Percentiles rank a stretch among this genome's conserved stretches.
phyloP scores from a whole-genome alignment of 2,797 vertebrate genomes.

The Tragopan temminckii region DNA sequence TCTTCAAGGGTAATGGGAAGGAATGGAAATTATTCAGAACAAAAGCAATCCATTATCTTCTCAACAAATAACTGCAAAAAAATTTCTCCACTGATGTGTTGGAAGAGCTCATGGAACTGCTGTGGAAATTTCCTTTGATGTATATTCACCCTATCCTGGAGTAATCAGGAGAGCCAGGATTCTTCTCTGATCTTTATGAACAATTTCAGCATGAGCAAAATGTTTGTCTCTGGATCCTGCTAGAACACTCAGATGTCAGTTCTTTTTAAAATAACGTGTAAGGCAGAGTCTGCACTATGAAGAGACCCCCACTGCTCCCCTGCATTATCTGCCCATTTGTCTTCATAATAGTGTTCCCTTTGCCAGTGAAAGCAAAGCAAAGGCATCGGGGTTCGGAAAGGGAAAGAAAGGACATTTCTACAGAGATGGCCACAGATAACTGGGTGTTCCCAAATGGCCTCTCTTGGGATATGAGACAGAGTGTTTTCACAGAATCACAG shows the following conservation, averaged over 20 bases:
- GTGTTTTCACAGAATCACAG: too few species aligned
- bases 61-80: constrained; percentile 21
- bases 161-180: background rate
- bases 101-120: constrained; percentile 1
- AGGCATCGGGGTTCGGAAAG: background rate
- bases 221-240: background rate
- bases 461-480: background rate
- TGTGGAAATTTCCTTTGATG: background rate
- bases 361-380: background rate
- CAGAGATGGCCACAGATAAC: background rate
- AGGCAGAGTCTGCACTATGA: background rate
- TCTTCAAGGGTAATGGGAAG: background rate
- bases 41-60: constrained; percentile 6
- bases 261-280: background rate
- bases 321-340: background rate
- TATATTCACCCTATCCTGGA: background rate
- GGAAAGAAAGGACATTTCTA: background rate
- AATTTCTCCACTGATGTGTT: background rate
- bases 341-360: background rate
- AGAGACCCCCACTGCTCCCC: background rate
- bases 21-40: constrained; percentile 43
- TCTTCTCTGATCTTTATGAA: background rate
- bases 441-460: background rate
- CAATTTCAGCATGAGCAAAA: background rate
- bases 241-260: background rate